phyloP scores from a whole-genome alignment of 2,113 vertebrate genomes.

The Cynoglossus semilaevis region DNA sequence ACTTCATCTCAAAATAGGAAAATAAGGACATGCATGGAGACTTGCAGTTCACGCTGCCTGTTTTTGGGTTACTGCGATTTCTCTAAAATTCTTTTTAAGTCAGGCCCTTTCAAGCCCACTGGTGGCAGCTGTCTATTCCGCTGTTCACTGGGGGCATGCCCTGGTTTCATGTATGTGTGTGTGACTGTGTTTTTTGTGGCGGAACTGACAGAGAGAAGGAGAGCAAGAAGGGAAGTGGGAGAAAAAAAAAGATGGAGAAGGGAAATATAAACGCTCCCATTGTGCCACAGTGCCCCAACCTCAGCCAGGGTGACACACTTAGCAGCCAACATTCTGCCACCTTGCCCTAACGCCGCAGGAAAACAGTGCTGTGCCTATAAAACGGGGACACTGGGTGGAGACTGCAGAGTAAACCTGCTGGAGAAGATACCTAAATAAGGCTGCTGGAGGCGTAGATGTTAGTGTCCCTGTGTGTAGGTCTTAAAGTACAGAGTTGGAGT shows the following conservation, averaged over 20 bases:
- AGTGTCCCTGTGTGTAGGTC: slow-evolving; percentile 59
- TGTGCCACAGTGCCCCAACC: slow-evolving; percentile 64
- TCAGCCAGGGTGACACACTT: slow-evolving; percentile 76
- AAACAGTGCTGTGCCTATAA: slow-evolving; percentile 51
- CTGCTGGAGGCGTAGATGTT: slow-evolving; percentile 57
- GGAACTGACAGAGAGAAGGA: slow-evolving; percentile 45
- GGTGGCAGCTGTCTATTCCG: slow-evolving; percentile 70
- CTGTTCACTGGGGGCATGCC: slow-evolving; percentile 78
- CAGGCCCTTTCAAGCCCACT: slow-evolving; percentile 69
- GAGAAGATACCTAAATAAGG: slow-evolving; percentile 64
- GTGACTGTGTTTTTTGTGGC: slow-evolving; percentile 55
- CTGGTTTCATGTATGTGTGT: slow-evolving; percentile 72
- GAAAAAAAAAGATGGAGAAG: slow-evolving; percentile 50
- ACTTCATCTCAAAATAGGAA: slow-evolving; percentile 64
- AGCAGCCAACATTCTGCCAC: slow-evolving; percentile 64
- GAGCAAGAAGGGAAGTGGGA: slow-evolving; percentile 24
- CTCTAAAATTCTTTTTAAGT: slow-evolving; percentile 71
- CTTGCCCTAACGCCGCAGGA: slow-evolving; percentile 64
- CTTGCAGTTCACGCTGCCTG: slow-evolving; percentile 51
- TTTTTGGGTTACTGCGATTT: slow-evolving; percentile 72
- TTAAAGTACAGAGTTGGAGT: slow-evolving; percentile 54
- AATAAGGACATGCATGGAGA: slow-evolving; percentile 55
- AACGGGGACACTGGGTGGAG: slow-evolving; percentile 56
- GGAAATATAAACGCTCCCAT: slow-evolving; percentile 63
- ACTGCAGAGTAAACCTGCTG: slow-evolving; percentile 58